These are phyloP conservation scores for Lepilemur septentrionalis DNA, from an alignment of 2,797 vertebrate genomes.

Conservation along the genomic window DNA sequence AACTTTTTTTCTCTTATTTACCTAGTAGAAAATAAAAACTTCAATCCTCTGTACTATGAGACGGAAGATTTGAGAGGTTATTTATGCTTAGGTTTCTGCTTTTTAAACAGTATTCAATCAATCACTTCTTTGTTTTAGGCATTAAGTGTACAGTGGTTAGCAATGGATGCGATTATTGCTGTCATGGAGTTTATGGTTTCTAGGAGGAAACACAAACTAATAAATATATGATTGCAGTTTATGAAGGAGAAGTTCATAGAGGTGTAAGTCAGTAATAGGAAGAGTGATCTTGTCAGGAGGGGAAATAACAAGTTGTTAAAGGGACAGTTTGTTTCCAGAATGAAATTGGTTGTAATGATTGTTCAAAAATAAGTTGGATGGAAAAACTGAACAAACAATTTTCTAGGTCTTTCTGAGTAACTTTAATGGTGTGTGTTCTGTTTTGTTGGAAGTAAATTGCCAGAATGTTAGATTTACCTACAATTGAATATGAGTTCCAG, in stretches of 20 bases:
- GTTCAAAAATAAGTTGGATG: neutral
- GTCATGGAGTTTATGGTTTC: neutral
- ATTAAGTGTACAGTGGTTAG: neutral
- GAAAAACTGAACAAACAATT: neutral
- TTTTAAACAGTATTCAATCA: conserved; percentile 22
- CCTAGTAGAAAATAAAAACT: conserved; percentile 47
- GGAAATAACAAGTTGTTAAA: conserved; percentile 24
- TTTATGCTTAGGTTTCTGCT: conserved; percentile 19
- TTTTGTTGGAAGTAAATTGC: conserved; percentile 44
- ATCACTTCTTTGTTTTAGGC: conserved; percentile 40
- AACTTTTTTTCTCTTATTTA: conserved; percentile 13
- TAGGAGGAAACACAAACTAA: neutral
- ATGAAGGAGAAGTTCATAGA: neutral
- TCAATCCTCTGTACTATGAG: conserved; percentile 17
- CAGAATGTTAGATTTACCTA: conserved; percentile 36
- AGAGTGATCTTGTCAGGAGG: neutral
- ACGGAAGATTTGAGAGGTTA: conserved; percentile 47
- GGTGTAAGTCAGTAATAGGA: neutral
- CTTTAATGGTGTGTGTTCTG: neutral
- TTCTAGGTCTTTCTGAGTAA: neutral
- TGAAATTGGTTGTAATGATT: neutral
- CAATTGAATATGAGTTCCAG: conserved; percentile 42
- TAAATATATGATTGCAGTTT: conserved; percentile 12
- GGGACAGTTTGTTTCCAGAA: neutral
- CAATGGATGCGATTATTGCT: neutral